These are phyloP conservation scores for Novumbra hubbsi DNA, from an alignment of 2,797 vertebrate species.

Conservation along the genomic window DNA sequence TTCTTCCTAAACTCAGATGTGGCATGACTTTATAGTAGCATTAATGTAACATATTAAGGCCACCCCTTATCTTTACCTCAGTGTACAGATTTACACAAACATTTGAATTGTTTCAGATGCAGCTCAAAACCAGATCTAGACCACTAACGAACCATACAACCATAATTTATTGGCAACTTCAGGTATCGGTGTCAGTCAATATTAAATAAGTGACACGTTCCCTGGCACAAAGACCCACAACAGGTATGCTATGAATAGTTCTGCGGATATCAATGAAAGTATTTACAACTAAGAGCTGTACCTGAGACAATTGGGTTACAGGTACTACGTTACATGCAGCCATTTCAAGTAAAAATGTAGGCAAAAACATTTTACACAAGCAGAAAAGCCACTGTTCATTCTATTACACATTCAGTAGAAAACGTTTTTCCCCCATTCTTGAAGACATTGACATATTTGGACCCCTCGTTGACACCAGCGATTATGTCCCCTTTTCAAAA, in stretches of 20 bases:
- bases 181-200: not conserved
- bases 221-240: not conserved
- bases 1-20: constrained; percentile 23
- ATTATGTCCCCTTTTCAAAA: constrained; percentile 89
- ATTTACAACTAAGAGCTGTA: constrained; percentile 67
- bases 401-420: constrained; percentile 58
- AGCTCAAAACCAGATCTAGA: constrained; percentile 15
- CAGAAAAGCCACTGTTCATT: constrained; percentile 1
- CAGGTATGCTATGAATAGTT: not conserved
- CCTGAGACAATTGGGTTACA: constrained; percentile 82
- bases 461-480: constrained; percentile 83
- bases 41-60: constrained; percentile 3
- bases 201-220: not conserved
- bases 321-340: constrained; percentile 74
- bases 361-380: constrained; percentile 46
- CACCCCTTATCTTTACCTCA: constrained; percentile 41
- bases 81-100: constrained; percentile 29
- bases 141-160: not conserved
- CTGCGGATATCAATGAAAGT: not conserved
- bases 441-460: constrained; percentile 67
- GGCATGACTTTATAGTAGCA: constrained; percentile 26
- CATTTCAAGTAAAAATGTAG: constrained; percentile 21
- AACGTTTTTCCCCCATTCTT: constrained; percentile 59
- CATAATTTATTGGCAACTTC: not conserved
- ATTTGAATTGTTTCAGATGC: constrained; percentile 49